Evolutionary conservation across 2,797 vertebrate species (phyloP).

Genomic region (Gymnopithys bicolor): DNA sequence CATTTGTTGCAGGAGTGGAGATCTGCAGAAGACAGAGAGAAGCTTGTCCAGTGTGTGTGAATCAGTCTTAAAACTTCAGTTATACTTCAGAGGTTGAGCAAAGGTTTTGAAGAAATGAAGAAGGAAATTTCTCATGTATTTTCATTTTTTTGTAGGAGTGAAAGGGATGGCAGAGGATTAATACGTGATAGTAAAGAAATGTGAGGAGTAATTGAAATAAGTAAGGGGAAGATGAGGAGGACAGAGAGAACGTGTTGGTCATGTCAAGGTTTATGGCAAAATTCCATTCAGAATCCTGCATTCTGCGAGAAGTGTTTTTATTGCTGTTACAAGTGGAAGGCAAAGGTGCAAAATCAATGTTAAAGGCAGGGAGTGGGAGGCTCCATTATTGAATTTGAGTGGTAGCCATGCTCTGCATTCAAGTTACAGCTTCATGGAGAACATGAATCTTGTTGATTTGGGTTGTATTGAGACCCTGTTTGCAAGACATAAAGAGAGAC

Average conservation of each 20-base stretch:
- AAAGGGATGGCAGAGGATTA: neutral
- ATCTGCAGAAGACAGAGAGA: neutral
- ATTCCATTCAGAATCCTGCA: neutral
- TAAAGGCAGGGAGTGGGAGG: neutral
- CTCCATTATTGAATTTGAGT: neutral
- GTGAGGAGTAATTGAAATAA: neutral
- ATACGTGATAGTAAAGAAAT: neutral
- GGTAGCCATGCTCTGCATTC: neutral
- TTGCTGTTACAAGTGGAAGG: neutral
- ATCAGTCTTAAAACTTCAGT: neutral
- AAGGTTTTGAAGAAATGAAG: neutral
- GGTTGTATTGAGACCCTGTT: neutral
- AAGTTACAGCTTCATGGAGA: neutral
- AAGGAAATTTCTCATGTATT: neutral
- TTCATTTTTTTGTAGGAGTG: neutral
- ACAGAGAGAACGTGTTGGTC: neutral
- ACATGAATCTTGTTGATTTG: neutral
- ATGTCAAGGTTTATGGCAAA: neutral
- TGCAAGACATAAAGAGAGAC: neutral
- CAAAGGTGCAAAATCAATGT: neutral
- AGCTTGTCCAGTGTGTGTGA: neutral
- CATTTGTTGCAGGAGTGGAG: neutral
- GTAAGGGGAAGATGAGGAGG: neutral
- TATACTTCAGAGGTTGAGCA: neutral
- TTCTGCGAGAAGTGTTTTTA: neutral